These are phyloP conservation scores for Oryctolagus cuniculus DNA, from an alignment of 2,113 vertebrate genomes.

Conservation along the genomic window DNA sequence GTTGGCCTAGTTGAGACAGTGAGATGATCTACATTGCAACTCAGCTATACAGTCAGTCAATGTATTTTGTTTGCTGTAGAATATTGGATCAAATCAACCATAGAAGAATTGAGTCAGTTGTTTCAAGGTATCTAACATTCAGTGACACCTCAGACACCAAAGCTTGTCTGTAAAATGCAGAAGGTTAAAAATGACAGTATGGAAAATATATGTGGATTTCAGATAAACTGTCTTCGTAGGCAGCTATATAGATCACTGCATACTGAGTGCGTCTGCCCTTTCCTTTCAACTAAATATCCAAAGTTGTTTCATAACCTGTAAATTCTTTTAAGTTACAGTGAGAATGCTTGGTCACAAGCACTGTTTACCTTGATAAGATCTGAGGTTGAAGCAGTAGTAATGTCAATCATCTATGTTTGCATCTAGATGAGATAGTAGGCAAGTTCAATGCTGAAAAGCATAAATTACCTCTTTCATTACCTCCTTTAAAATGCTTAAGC, in stretches of 20 bases:
- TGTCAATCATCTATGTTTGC: neutral
- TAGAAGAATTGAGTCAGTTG: neutral
- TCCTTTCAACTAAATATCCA: neutral
- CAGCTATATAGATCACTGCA: neutral
- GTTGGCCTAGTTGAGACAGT: neutral
- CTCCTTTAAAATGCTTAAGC: neutral
- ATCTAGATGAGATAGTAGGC: neutral
- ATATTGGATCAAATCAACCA: conserved; percentile 28
- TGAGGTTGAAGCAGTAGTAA: neutral
- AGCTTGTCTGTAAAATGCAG: neutral
- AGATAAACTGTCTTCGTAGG: neutral
- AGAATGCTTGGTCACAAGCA: neutral
- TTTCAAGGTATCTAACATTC: neutral
- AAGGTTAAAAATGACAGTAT: neutral
- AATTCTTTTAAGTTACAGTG: neutral
- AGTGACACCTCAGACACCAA: neutral
- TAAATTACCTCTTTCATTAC: neutral
- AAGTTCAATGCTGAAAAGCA: neutral
- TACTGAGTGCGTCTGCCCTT: neutral
- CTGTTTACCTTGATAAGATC: neutral
- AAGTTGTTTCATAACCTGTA: neutral
- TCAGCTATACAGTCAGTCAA: neutral
- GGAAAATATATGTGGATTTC: neutral
- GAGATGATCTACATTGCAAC: neutral
- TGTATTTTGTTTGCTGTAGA: conserved; percentile 50